Evolutionary conservation across 2,888 invertebrate species (phyloP), one percentile per base, ranked within the genome.

Genomic region (Chrysina gloriosa): DNA sequence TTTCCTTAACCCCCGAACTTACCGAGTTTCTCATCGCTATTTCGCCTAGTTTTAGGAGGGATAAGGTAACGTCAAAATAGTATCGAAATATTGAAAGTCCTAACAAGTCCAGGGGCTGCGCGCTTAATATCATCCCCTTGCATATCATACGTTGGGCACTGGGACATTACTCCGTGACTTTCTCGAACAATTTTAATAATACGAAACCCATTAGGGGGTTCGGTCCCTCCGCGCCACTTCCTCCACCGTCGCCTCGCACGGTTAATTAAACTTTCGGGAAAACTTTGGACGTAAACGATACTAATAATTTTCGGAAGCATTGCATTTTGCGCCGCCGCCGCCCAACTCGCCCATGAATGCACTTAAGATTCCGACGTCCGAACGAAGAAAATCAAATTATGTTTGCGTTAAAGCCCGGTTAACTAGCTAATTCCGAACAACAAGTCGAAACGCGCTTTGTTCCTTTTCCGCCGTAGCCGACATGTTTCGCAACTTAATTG

Each of bases 361-460:
- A 16, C 21, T n/a, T 27, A 7, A 50, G 50, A 16, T 50, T 50
- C 27, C 50, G 27, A 11, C 16, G 11, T 9, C 14, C 25, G 25
- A 27, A 27, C 16, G 14, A 29, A 50, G 50, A 27, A 29, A 50
- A 50, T 50, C 50, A 29, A 50, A 50, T 50, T 50, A 50, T 14
- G 50, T 50, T 29, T 50, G 27, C 50, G 11, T 16, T 50, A 50
- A 50, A 50, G 50, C 29, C n/a, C 7, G 50, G 50, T 27, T 50
- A 50, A 50, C 50, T 23, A 48, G 23, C 47, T 50, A 50, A 50
- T 50, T 50, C 6, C 16, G 11, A 29, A 50, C 27, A 50, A 27
- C 27, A 50, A 29, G 48, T 34, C 7, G 7, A 3, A 34, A 34
- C n/a, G n/a, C n/a, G 42, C 42, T n/a, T 14, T 42, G 14, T 19